phyloP scores from a whole-genome alignment of 2,888 invertebrate species.

The Drosophila lutescens region DNA sequence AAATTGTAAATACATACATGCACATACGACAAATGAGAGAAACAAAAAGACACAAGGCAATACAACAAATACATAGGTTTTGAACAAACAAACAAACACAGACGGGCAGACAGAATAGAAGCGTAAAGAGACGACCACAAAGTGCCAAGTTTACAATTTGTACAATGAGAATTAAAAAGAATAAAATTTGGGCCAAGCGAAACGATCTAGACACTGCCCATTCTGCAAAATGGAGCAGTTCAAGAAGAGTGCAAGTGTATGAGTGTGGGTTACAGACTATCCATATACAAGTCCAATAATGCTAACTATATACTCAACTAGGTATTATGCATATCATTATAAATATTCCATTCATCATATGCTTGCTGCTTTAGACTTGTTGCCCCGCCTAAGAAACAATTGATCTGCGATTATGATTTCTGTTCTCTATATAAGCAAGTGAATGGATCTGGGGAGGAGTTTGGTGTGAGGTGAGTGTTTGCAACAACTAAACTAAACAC shows the following conservation, averaged over 20 bases:
- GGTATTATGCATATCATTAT: constrained; percentile 39
- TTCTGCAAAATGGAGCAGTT: constrained; percentile 36
- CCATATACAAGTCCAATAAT: constrained; percentile 72
- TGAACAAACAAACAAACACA: constrained; percentile 23
- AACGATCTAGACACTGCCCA: constrained; percentile 43
- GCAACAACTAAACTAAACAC: constrained; percentile 66
- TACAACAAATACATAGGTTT: constrained; percentile 27
- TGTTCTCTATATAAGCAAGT: constrained; percentile 49
- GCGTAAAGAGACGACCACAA: constrained; percentile 49
- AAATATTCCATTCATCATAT: constrained; percentile 37
- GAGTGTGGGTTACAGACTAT: constrained; percentile 48
- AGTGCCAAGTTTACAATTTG: constrained; percentile 60
- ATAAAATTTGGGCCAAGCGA: constrained; percentile 19
- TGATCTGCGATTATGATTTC: constrained; percentile 36
- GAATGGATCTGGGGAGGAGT: constrained; percentile 18
- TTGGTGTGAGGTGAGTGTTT: constrained; percentile 35
- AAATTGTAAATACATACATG: constrained; percentile 52
- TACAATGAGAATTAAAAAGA: constrained; percentile 38
- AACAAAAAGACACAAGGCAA: constrained; percentile 25
- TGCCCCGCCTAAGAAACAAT: constrained; percentile 53
- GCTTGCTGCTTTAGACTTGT: constrained; percentile 34
- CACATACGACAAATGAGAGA: constrained; percentile 41
- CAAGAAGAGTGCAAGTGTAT: constrained; percentile 24
- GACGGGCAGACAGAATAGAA: constrained; percentile 14
- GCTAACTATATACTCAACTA: constrained; percentile 65